Evolutionary conservation across 2,888 invertebrate species (phyloP).

Genomic region (Drosophila parthenogenetica): DNA sequence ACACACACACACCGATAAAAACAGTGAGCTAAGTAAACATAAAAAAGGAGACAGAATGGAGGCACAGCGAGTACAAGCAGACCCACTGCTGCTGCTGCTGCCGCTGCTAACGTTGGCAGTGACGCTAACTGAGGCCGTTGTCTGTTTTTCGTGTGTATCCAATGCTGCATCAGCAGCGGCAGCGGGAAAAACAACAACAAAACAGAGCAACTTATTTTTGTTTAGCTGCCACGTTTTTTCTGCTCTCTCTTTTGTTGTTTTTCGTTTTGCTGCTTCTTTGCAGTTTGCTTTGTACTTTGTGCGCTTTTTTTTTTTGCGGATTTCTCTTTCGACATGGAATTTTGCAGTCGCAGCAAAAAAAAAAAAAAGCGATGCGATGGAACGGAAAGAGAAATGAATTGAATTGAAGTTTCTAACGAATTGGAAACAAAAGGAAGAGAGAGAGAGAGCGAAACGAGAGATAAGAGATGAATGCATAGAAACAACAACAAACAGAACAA

Average conservation of each 20-base stretch:
- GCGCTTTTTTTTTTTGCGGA: slow-evolving; percentile 45
- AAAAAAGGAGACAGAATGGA: slow-evolving; percentile 65
- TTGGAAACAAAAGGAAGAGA: not conserved
- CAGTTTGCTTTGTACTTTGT: slow-evolving; percentile 44
- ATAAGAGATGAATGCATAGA: slow-evolving; percentile 17
- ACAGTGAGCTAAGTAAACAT: slow-evolving; percentile 35
- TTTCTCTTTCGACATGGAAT: slow-evolving; percentile 66
- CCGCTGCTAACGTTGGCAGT: slow-evolving; percentile 11
- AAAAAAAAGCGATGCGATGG: slow-evolving; percentile 38
- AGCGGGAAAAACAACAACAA: slow-evolving; percentile 47
- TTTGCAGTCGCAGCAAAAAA: slow-evolving; percentile 50
- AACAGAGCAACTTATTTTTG: slow-evolving; percentile 68
- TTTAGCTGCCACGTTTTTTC: slow-evolving; percentile 70
- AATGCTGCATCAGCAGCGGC: slow-evolving; percentile 47
- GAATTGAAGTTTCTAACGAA: slow-evolving; percentile 24
- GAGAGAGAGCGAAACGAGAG: not conserved
- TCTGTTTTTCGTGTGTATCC: slow-evolving; percentile 70
- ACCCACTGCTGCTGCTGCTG: slow-evolving; percentile 31
- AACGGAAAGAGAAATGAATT: slow-evolving; percentile 65
- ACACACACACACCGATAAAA: slow-evolving; percentile 27
- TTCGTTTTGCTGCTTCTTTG: slow-evolving; percentile 40
- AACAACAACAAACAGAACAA: slow-evolving; percentile 29
- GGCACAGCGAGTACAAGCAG: slow-evolving; percentile 37
- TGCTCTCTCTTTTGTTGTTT: slow-evolving; percentile 45
- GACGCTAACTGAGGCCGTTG: slow-evolving; percentile 60